Evolutionary conservation across 2,113 vertebrate species (phyloP), one percentile per base, ranked within the genome.

Genomic region (Zapus hudsonius): DNA sequence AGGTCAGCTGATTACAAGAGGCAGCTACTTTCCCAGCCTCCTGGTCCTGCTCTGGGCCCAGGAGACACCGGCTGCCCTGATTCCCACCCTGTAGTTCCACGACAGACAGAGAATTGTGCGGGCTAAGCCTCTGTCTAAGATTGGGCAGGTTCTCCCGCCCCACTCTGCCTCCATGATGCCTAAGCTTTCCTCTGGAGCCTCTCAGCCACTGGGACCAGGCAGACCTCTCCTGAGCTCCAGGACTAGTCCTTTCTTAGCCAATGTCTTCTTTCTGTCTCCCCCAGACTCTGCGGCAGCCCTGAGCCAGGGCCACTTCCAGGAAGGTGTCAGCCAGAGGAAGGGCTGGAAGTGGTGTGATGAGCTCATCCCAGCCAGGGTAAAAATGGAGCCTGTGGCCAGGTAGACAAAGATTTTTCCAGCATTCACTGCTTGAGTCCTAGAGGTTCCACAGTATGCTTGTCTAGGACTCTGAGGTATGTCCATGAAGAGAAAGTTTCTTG

Each of bases 1-100:
- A 33, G 75, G 66, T 82, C 89, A 92, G 89, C 87, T 78, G 57
- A 76, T 31, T 17, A 73, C 85, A 84, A 74, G 79, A 33, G 73
- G 20, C 81, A 87, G 63, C 52, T 73, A 74, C 42, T 87, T 87
- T 84, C 90, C 84, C 70, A 84, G 22, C 64, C 84, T 75, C 74
- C 52, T 11, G 23, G 22, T 57, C 31, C 52, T 44, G 61, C 16
- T 61, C 78, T 7, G 1, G 20, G 23, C 29, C 61, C n/a, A 0
- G 11, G 38, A 91, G 82, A 85, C 44, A 19, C 12, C n/a, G 16
- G 27, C 86, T 36, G 33, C 44, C 66, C 55, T 31, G 13, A n/a
- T 12, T n/a, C 40, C 55, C 36, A 8, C 63, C 27, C 70, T 42
- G 23, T 10, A 67, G 23, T 31, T 89, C 52, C 38, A 2, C 2